phyloP scores from a whole-genome alignment of 2,888 invertebrate species.

The Glaucopsyche alexis region DNA sequence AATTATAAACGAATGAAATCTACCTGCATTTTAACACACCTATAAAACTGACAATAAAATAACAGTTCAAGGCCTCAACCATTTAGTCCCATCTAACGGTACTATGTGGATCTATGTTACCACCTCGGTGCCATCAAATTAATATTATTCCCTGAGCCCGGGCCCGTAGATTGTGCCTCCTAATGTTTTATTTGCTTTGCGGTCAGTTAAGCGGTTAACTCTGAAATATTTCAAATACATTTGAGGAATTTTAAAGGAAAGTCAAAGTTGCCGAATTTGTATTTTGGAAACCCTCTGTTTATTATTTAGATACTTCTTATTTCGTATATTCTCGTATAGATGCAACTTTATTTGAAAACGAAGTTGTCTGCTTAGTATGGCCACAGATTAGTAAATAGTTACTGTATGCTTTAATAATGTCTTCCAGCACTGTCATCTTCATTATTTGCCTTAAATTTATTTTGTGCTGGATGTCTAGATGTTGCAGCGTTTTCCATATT shows the following conservation, averaged over 20 bases:
- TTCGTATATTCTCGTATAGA: too few species aligned
- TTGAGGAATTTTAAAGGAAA: neutral
- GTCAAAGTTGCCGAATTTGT: neutral
- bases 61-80: neutral
- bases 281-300: neutral
- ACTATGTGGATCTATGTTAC: neutral
- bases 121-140: constrained; percentile 49
- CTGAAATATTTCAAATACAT: constrained; percentile 39
- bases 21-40: neutral
- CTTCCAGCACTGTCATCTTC: too few species aligned
- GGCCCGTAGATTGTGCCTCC: constrained; percentile 46
- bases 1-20: neutral
- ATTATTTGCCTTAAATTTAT: too few species aligned
- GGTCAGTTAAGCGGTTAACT: constrained; percentile 38
- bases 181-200: constrained; percentile 53
- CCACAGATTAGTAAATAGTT: too few species aligned
- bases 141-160: constrained; percentile 48
- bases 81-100: neutral
- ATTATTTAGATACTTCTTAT: neutral
- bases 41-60: neutral
- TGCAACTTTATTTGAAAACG: too few species aligned
- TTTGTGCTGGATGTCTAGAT: too few species aligned
- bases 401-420: too few species aligned
- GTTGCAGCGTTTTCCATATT: too few species aligned
- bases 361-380: too few species aligned